Base-by-base conservation (phyloP, 2,888 invertebrate genomes). In the Eurytoma adleriae region DNA sequence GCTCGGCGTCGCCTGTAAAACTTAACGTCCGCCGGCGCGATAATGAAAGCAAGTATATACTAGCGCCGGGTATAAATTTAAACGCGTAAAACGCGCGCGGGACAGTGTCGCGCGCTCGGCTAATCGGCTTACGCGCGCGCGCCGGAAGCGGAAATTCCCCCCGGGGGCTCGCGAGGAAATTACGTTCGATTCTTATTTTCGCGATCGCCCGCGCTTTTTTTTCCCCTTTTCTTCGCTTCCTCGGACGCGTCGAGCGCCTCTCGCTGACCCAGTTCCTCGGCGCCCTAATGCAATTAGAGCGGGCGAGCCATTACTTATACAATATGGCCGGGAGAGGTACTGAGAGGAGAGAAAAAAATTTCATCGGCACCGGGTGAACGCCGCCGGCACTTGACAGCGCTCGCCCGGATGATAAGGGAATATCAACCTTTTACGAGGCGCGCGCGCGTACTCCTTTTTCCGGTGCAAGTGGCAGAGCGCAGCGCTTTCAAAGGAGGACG, bases 191-290 rank as follows among this genome's bases (percentile, higher is more conserved):
- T 12, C 54, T 54, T n/a, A 54, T 54, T 40, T 40, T 40, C 40
- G 40, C 40, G 40, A 40, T 40, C 40, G 5, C 40, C 40, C 54
- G 14, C 5, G 2, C 54, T 1, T 14, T n/a, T 54, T 3, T n/a
- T 54, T 14, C 54, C n/a, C 16, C 3, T 54, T 54, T 54, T 13
- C 12, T 54, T 12, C 54, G 40, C 12, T 54, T 12, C n/a, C 14
- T 54, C 54, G 54, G 16, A 5, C 54, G 54, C 54, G 54, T 54
- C 54, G 54, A 14, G 12, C 54, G 54, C 14, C n/a, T 54, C n/a
- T 54, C 54, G 54, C 54, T 54, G 54, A 54, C 54, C 54, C 54
- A 54, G n/a, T 54, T 54, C 54, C 54, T 54, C n/a, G 50, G 54
- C n/a, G 54, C 40, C 0, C 40, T 54, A 54, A 54, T 54, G 54